These are phyloP conservation scores for Virgularia gustaviana DNA, from an alignment of 92 coral and sea anemone species.

Conservation along the genomic window DNA sequence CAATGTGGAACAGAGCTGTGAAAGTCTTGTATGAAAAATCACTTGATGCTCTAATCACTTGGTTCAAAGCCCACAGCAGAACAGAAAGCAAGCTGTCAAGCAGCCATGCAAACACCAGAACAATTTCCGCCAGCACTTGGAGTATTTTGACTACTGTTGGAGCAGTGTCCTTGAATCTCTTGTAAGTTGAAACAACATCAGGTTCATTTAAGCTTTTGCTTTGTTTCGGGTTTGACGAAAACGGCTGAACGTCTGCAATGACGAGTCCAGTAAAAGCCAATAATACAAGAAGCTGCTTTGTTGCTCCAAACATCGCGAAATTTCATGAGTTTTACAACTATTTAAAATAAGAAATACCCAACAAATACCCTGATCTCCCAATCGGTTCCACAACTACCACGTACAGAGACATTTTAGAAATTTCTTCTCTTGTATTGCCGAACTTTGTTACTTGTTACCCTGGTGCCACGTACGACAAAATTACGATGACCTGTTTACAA, in stretches of 20 bases:
- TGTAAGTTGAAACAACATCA: constrained; percentile 12
- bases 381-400: not conserved
- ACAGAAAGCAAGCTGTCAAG: constrained; percentile 39
- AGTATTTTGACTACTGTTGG: constrained; percentile 19
- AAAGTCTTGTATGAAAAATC: constrained; percentile 54
- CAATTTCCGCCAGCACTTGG: constrained; percentile 41
- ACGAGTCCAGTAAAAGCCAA: not conserved
- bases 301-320: not conserved
- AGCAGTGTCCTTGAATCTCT: constrained; percentile 22
- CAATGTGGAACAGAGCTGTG: constrained; percentile 51
- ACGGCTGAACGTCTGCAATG: not conserved
- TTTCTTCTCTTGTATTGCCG: no score
- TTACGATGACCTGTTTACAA: no score
- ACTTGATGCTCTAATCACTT: constrained; percentile 52
- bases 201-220: constrained; percentile 7
- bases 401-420: no score
- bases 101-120: constrained; percentile 53
- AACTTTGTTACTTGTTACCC: no score
- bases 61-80: constrained; percentile 55
- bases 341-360: not conserved
- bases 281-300: not conserved
- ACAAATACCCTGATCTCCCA: not conserved
- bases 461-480: no score
- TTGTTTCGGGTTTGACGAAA: constrained; percentile 10
- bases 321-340: no score